Percentiles rank a stretch among this genome's conserved stretches.
phyloP scores from a whole-genome alignment of 2,797 vertebrate genomes.

The Tachyglossus aculeatus region DNA sequence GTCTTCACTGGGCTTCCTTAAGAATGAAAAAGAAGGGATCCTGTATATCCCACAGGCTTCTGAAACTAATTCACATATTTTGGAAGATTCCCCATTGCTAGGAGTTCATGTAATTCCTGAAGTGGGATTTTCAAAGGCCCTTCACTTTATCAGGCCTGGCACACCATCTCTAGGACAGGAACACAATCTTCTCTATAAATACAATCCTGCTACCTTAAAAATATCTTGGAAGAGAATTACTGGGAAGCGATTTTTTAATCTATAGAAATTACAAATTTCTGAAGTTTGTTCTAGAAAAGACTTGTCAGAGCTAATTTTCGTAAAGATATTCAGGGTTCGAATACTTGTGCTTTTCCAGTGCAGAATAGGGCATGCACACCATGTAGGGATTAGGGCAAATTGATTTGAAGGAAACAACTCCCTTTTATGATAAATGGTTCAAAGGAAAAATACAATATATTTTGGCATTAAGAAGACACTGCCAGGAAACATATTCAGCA shows the following conservation, averaged over 20 bases:
- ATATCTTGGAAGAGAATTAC: conserved; percentile 40
- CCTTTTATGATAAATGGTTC: conserved; percentile 40
- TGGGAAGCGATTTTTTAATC: conserved; percentile 48
- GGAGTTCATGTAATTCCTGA: background rate
- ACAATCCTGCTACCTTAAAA: conserved; percentile 13
- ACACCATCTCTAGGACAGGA: too few species aligned
- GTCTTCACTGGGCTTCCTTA: background rate
- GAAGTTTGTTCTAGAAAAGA: conserved; percentile 4
- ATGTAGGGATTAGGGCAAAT: conserved; percentile 27
- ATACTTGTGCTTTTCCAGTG: conserved; percentile 15
- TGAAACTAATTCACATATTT: too few species aligned
- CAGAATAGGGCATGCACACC: background rate
- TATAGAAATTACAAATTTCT: conserved; percentile 34
- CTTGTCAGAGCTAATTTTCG: background rate
- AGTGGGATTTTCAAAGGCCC: too few species aligned
- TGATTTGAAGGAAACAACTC: conserved; percentile 1
- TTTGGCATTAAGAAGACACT: conserved; percentile 46
- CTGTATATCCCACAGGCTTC: background rate
- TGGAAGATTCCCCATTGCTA: background rate
- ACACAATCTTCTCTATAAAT: background rate
- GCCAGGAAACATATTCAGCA: conserved; percentile 40
- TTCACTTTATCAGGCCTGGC: too few species aligned
- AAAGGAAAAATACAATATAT: conserved; percentile 43
- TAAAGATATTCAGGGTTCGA: conserved; percentile 6
- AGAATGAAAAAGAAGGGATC: background rate